phyloP scores from a whole-genome alignment of 2,113 vertebrate genomes.

The Semnornis frantzii region DNA sequence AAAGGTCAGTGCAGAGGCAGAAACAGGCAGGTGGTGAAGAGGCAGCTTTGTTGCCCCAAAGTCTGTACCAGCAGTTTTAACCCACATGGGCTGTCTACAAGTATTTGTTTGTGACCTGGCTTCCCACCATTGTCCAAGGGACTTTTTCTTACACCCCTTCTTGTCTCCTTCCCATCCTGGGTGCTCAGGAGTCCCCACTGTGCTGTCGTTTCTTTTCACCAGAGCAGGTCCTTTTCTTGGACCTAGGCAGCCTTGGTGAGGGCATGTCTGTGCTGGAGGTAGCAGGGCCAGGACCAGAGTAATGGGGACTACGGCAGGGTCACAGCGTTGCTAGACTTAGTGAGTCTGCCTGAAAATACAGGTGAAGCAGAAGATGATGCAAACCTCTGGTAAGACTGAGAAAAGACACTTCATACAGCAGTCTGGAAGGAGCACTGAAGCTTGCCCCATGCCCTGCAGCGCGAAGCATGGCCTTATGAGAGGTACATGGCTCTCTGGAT shows the following conservation, averaged over 20 bases:
- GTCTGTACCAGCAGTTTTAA: neutral
- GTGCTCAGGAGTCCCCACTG: neutral
- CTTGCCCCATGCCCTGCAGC: neutral
- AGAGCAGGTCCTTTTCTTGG: neutral
- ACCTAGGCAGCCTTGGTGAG: neutral
- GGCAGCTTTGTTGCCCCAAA: neutral
- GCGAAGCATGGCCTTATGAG: neutral
- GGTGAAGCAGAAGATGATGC: neutral
- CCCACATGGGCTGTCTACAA: neutral
- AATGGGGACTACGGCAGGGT: neutral
- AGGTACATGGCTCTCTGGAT: neutral
- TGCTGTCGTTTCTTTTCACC: neutral
- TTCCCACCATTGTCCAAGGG: neutral
- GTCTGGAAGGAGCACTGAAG: fast-evolving
- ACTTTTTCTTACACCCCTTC: neutral
- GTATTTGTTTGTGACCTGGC: neutral
- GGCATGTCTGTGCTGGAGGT: fast-evolving
- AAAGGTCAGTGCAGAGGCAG: neutral
- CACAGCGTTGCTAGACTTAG: neutral
- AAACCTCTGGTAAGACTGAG: neutral
- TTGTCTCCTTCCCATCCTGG: neutral
- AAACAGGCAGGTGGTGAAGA: neutral
- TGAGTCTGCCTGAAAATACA: neutral
- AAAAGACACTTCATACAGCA: neutral
- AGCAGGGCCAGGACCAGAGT: neutral